Conservation (phyloP, 2,888 invertebrate genomes). For the Lepidochrysops patricia region DNA sequence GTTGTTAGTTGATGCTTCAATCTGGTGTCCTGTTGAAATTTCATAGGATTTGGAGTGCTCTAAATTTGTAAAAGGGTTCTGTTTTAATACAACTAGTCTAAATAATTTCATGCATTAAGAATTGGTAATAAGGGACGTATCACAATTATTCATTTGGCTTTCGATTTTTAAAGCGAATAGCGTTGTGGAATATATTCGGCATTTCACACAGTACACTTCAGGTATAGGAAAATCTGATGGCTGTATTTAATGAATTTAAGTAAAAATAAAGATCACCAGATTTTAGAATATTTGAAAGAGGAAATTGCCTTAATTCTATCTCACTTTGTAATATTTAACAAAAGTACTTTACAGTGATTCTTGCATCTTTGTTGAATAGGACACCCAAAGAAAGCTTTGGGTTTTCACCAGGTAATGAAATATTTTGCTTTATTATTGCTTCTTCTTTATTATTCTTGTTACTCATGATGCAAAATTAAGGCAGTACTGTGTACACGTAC, state of each 20-base stretch:
- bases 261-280: too few relatives aligned
- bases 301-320: too few relatives aligned
- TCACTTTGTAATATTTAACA: too few relatives aligned
- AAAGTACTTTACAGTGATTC: too few relatives aligned
- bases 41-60: neutral
- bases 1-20: neutral
- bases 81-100: slow-evolving; percentile 26
- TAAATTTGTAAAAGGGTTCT: neutral
- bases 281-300: too few relatives aligned
- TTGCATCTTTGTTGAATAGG: too few relatives aligned
- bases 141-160: slow-evolving; percentile 38
- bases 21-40: neutral
- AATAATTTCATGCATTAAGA: slow-evolving; percentile 22
- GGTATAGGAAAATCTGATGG: neutral
- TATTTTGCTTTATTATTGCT: neutral
- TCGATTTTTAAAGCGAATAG: slow-evolving; percentile 33
- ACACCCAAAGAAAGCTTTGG: too few relatives aligned
- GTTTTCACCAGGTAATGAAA: too few relatives aligned
- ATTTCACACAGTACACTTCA: neutral
- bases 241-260: neutral
- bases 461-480: neutral
- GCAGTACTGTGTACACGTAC: neutral
- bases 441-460: neutral
- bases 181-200: neutral
- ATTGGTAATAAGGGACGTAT: slow-evolving; percentile 37